Conservation (phyloP, 2,797 vertebrate species). For the Miichthys miiuy region DNA sequence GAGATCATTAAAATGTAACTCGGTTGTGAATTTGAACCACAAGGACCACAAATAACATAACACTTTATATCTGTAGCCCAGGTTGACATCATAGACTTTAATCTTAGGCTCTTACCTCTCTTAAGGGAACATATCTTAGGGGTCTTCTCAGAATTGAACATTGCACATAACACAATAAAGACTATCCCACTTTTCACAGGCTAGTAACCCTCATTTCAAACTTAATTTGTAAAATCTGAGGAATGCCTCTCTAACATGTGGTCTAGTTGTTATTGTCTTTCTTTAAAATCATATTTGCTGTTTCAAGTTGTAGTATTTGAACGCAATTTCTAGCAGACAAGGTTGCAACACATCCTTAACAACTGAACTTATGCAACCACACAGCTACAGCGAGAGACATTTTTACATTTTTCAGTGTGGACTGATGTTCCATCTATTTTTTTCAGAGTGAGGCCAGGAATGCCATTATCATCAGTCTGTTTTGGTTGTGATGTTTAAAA, state of each 20-base stretch:
- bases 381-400: neutral
- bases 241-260: neutral
- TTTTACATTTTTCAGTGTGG: neutral
- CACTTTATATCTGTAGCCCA: neutral
- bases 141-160: neutral
- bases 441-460: neutral
- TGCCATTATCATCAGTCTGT: conserved; percentile 31
- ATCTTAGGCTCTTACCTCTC: no score
- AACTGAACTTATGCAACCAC: neutral
- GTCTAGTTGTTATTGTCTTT: no score
- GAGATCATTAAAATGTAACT: neutral
- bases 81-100: neutral
- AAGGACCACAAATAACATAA: neutral
- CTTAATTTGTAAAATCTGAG: neutral
- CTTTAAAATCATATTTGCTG: neutral
- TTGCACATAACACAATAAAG: neutral
- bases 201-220: neutral
- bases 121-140: no score
- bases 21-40: neutral
- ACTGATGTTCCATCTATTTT: neutral
- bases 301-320: neutral
- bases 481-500: conserved; percentile 52
- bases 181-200: neutral
- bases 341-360: no score
- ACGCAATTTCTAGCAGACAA: neutral